A percentile compares a stretch with the other conserved stretches of the same genome.
Conservation (phyloP, 2,113 vertebrate species). For the Phrynocephalus versicolor region DNA sequence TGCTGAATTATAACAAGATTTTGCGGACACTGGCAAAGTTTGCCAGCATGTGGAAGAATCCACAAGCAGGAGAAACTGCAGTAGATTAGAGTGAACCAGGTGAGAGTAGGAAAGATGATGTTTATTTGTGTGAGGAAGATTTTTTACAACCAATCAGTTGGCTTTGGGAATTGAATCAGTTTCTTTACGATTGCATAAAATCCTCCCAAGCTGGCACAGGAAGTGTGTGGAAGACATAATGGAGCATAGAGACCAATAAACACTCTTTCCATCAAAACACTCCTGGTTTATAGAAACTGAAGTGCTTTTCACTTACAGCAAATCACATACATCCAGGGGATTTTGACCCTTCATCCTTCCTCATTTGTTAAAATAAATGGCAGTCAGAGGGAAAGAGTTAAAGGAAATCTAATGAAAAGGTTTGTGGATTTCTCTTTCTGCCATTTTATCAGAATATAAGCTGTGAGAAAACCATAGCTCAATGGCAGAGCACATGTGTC, state of each 20-base stretch:
- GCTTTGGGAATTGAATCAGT: slow-evolving; percentile 28
- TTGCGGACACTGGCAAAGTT: not conserved
- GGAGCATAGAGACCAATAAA: slow-evolving; percentile 16
- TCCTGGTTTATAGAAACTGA: not conserved
- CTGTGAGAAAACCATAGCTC: not conserved
- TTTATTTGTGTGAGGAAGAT: not conserved
- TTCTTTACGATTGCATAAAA: slow-evolving; percentile 14
- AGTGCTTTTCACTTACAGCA: not conserved
- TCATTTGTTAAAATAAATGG: not conserved
- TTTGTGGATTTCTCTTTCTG: not conserved
- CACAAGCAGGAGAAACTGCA: not conserved
- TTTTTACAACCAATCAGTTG: slow-evolving; percentile 7
- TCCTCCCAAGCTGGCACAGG: slow-evolving; percentile 13
- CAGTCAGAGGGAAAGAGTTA: not conserved
- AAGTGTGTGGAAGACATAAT: slow-evolving; percentile 1
- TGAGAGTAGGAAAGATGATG: not conserved
- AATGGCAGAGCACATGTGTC: not conserved
- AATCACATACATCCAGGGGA: not conserved
- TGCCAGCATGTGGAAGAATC: not conserved
- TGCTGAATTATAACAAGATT: not conserved
- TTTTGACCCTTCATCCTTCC: not conserved
- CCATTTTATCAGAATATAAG: not conserved
- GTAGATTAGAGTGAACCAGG: not conserved
- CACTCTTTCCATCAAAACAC: not conserved
- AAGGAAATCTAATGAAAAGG: not conserved